Conservation (phyloP, 2,888 invertebrate species). For the Netelia virgata region DNA sequence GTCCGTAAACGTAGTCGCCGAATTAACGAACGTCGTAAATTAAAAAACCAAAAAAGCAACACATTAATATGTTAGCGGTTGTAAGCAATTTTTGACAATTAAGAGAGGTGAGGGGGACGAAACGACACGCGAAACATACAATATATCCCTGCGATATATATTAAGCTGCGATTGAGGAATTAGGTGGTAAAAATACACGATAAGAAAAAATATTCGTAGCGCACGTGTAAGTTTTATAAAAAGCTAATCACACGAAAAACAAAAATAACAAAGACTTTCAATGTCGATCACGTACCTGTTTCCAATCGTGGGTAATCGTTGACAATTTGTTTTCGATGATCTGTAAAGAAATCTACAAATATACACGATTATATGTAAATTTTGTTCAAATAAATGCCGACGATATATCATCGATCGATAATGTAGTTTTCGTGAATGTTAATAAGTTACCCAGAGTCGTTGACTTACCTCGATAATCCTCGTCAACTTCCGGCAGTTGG, state of each 20-base stretch:
- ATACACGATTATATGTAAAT: slow-evolving; percentile 40
- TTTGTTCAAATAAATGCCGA: slow-evolving; percentile 10
- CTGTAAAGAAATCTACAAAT: slow-evolving; percentile 76
- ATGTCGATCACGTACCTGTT: slow-evolving; percentile 78
- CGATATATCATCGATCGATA: slow-evolving; percentile 4
- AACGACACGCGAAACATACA: neutral
- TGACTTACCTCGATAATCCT: slow-evolving; percentile 80
- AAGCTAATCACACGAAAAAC: slow-evolving; percentile 31
- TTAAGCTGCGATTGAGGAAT: slow-evolving; percentile 22
- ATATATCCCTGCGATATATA: slow-evolving; percentile 8
- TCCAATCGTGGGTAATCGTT: slow-evolving; percentile 83
- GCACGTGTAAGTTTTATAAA: slow-evolving; percentile 1
- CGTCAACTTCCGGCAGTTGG: slow-evolving; percentile 82
- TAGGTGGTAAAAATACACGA: slow-evolving; percentile 9
- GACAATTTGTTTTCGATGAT: slow-evolving; percentile 82
- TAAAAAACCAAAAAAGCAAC: slow-evolving; percentile 26
- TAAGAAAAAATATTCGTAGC: slow-evolving; percentile 38
- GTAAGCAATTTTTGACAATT: slow-evolving; percentile 51
- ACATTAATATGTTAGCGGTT: slow-evolving; percentile 60
- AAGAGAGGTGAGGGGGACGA: neutral
- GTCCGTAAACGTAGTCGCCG: neutral
- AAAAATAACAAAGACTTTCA: neutral
- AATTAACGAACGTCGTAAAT: neutral
- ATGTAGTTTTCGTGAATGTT: slow-evolving; percentile 5
- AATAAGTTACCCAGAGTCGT: slow-evolving; percentile 8